Base-by-base conservation (phyloP, 2,888 invertebrate genomes). In the Eilema caniola region DNA sequence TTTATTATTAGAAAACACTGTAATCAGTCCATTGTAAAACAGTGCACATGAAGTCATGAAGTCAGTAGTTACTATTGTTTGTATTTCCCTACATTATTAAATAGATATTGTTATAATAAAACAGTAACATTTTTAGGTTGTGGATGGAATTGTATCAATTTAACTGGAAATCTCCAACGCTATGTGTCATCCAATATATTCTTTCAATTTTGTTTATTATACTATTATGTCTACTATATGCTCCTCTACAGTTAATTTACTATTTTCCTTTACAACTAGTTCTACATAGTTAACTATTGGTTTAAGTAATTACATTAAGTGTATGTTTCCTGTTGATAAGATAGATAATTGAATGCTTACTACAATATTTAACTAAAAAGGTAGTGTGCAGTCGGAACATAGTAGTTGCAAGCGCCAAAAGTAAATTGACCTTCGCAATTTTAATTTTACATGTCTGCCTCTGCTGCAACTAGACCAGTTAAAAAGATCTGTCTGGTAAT, bases 401-500 rank as follows among this genome's bases (percentile, higher is more conserved):
- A 8, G 4, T 8, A 78, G 81, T 71, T 75, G 64, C 59, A 70
- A 75, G 70, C 74, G 84, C 80, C 81, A 78, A 88, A 87, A 85
- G 83, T 77, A 86, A 88, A 89, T 90, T 90, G 87, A 89, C 91
- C 90, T 92, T 92, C 87, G 88, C 86, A 88, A 88, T 88, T 91
- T 90, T 88, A 88, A 88, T 90, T 89, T 89, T 83, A 87, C 83
- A 80, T 84, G 90, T 90, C 92, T 90, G 89, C 80, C 82, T 84
- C 76, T 81, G 80, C 84, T 86, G 83, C 82, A 85, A 76, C 77
- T 78, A 70, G 85, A 85, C 92, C 91, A 92, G 62, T 72, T 76
- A 33, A 65, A 61, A 62, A 83, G 92, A 89, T 70, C 73, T 70
- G 77, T 77, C 78, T 79, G 66, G 73, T 79, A 76, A 75, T 77